These are phyloP conservation scores for Crotalus horridus DNA, from an alignment of 2,113 vertebrate genomes.

Conservation along the genomic window DNA sequence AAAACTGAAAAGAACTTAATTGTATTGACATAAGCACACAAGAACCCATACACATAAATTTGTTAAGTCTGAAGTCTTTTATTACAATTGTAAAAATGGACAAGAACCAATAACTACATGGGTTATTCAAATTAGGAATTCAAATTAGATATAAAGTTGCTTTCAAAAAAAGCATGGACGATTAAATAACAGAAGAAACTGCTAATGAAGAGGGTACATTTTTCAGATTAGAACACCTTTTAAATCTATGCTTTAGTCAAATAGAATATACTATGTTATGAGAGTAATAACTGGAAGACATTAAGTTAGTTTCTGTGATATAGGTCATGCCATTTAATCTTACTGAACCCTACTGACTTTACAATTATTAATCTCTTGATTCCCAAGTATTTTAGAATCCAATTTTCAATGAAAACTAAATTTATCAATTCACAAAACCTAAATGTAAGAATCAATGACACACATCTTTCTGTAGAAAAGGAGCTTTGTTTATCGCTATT, in stretches of 20 bases:
- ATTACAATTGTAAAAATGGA: neutral
- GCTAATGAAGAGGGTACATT: neutral
- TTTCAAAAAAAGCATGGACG: neutral
- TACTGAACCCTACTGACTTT: neutral
- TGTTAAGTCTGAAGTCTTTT: neutral
- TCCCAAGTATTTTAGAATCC: neutral
- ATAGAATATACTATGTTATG: neutral
- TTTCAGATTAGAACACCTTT: neutral
- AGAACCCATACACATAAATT: no score
- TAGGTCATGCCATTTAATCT: slow-evolving; percentile 24
- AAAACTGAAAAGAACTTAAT: neutral
- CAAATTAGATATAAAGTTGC: neutral
- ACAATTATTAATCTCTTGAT: slow-evolving; percentile 13
- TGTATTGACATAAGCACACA: neutral
- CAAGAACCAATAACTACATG: neutral
- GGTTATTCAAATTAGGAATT: neutral
- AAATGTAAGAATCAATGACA: neutral
- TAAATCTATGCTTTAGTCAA: neutral
- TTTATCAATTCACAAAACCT: neutral
- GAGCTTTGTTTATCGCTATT: neutral
- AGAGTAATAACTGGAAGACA: slow-evolving; percentile 14
- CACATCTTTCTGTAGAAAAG: neutral
- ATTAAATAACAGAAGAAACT: neutral
- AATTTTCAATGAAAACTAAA: slow-evolving; percentile 2
- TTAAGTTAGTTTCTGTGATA: slow-evolving; percentile 7